Evolutionary conservation across 1,140 invertebrate species (phyloP).

Genomic region (Drosophila willistoni): DNA sequence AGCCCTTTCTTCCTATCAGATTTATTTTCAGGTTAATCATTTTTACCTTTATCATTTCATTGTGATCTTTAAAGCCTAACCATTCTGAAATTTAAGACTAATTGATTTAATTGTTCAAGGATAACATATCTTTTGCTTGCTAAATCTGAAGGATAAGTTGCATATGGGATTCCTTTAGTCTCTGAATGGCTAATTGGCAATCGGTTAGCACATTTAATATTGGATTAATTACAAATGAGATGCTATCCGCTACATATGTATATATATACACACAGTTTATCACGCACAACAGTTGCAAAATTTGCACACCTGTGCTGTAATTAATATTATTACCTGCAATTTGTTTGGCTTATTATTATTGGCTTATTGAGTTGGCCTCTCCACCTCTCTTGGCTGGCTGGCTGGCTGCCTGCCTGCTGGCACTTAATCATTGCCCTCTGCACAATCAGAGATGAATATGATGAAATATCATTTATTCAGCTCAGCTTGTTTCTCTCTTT

Average conservation of each 20-base stretch:
- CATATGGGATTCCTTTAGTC: no score
- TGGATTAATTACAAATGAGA: slow-evolving; percentile 42
- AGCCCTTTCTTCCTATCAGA: no score
- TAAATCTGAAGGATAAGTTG: neutral
- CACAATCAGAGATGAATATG: slow-evolving; percentile 9
- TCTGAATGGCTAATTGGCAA: slow-evolving; percentile 40
- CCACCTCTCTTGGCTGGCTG: neutral
- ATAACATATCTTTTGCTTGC: no score
- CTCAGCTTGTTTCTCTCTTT: slow-evolving; percentile 22
- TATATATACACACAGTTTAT: slow-evolving; percentile 35
- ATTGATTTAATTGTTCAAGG: no score
- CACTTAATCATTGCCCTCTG: slow-evolving; percentile 28
- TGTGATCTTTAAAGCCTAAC: no score
- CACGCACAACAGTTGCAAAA: slow-evolving; percentile 27
- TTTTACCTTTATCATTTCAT: no score
- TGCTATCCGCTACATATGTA: neutral
- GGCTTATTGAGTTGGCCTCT: slow-evolving; percentile 6
- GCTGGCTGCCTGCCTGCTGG: slow-evolving; percentile 3
- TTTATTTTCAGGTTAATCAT: no score
- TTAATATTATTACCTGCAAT: slow-evolving; percentile 60
- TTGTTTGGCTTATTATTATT: slow-evolving; percentile 40
- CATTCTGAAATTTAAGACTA: no score
- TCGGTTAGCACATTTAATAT: slow-evolving; percentile 14
- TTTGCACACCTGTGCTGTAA: slow-evolving; percentile 28
- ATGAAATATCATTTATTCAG: slow-evolving; percentile 17